Conservation (phyloP, 2,113 vertebrate genomes). For the Proterorhinus semilunaris region DNA sequence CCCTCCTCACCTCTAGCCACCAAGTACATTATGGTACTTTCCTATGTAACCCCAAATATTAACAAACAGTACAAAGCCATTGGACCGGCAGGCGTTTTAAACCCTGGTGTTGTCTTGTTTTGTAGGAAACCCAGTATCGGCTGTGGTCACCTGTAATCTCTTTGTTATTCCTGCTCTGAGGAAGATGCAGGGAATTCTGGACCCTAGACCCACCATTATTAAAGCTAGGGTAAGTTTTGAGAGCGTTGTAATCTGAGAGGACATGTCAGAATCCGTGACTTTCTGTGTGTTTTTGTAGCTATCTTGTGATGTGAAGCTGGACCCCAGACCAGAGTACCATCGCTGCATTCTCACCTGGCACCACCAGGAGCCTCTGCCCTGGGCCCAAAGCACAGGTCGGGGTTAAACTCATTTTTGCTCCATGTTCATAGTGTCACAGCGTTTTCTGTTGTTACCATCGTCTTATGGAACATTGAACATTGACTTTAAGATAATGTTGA, state of each 20-base stretch:
- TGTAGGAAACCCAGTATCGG: slow-evolving; percentile 96
- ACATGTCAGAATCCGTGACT: neutral
- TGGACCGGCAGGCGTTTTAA: neutral
- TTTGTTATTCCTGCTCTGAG: slow-evolving; percentile 98
- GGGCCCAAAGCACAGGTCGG: slow-evolving; percentile 98
- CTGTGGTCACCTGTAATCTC: slow-evolving; percentile 98
- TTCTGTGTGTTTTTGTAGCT: slow-evolving; percentile 74
- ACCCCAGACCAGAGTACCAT: slow-evolving; percentile 97
- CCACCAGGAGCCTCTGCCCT: slow-evolving; percentile 98
- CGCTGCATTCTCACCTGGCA: slow-evolving; percentile 99
- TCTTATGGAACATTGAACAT: too few relatives aligned
- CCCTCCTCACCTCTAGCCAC: slow-evolving; percentile 5
- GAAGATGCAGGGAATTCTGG: slow-evolving; percentile 99
- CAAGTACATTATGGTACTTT: slow-evolving; percentile 10
- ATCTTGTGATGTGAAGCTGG: slow-evolving; percentile 98
- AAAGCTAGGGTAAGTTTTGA: slow-evolving; percentile 90
- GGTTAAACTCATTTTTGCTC: too few relatives aligned
- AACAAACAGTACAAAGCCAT: neutral
- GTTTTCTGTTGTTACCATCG: too few relatives aligned
- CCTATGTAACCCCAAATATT: slow-evolving; percentile 5
- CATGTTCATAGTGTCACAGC: too few relatives aligned
- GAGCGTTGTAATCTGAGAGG: neutral
- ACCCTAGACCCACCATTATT: slow-evolving; percentile 97
- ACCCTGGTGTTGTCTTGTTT: slow-evolving; percentile 14
- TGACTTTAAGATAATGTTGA: too few relatives aligned